Evolutionary conservation across 1,140 invertebrate species (phyloP).

Genomic region (Tetramorium alpestre): DNA sequence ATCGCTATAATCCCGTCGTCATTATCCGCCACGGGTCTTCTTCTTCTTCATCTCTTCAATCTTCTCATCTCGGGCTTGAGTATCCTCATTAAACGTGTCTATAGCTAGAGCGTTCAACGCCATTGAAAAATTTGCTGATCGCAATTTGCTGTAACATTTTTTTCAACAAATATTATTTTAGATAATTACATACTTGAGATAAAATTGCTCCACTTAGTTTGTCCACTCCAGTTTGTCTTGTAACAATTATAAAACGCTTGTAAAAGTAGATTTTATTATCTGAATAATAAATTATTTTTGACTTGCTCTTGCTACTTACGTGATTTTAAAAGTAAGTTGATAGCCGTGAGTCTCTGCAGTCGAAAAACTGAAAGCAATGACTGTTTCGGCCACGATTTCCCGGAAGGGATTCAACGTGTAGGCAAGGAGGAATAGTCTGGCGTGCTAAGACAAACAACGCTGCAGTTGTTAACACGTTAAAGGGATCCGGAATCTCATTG

Average conservation of each 20-base stretch:
- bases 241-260: not conserved
- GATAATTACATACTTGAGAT: too few relatives aligned
- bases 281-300: not conserved
- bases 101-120: not conserved
- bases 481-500: constrained; percentile 64
- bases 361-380: constrained; percentile 67
- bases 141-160: not conserved
- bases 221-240: too few relatives aligned
- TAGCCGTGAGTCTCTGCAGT: constrained; percentile 20
- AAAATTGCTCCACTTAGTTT: not conserved
- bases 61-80: not conserved
- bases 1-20: constrained; percentile 66
- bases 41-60: constrained; percentile 56
- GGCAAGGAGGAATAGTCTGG: constrained; percentile 49
- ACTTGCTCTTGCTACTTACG: not conserved
- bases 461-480: constrained; percentile 67
- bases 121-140: constrained; percentile 18
- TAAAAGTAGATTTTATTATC: constrained; percentile 6
- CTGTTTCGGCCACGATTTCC: constrained; percentile 57
- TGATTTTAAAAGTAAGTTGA: constrained; percentile 47
- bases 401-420: constrained; percentile 62
- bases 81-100: constrained; percentile 12
- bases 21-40: constrained; percentile 58
- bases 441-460: constrained; percentile 71
- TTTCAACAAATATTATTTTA: not conserved